Evolutionary conservation across 2,888 invertebrate species (phyloP), one percentile per base, ranked within the genome.

Genomic region (Plagodis dolabraria): DNA sequence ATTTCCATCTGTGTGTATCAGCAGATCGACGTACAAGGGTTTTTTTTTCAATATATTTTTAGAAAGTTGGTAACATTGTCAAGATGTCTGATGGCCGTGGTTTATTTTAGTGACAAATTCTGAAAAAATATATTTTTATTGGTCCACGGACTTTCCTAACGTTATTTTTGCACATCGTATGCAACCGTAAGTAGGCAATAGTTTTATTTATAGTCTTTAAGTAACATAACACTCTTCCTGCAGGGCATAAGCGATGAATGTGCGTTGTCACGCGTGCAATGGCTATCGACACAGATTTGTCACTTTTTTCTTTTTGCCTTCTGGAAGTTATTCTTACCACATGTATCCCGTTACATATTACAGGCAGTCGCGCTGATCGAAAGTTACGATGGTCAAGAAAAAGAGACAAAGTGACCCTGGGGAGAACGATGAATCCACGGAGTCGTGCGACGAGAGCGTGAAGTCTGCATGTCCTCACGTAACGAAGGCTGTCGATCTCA

Each of bases 371-470:
- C 77, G 72, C 76, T 86, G 80, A 84, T 82, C 70, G 74, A 79
- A 77, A 78, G 79, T 75, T 68, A 92, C 84, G 83, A 96, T 96
- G 96, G 95, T 94, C 59, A 96, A 95, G 89, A 96, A 95, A 93
- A 94, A 95, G 92, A 94, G 95, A 83, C 96, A 96, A 81, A 93
- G 93, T 68, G 95, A 95, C 73, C 94, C 94, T 40, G 92, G 92
- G 48, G 94, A 93, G 69, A 95, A 95, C 68, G 92, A 94, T 74
- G 95, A 94, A 67, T 96, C 96, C 5, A 95, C 96, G 0, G 96
- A 96, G 76, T 96, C 96, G 12, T 95, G 95, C 69, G 96, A 96
- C 67, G 96, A 96, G 81, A 94, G 94, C 75, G 93, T 94, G 74
- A 92, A 90, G 64, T 90, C 93, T 61, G 93, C 93, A 76, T 97